A percentile compares a stretch with the other conserved stretches of the same genome.
These are phyloP conservation scores for Dioctria linearis DNA, from an alignment of 2,888 invertebrate species.

Conservation along the genomic window DNA sequence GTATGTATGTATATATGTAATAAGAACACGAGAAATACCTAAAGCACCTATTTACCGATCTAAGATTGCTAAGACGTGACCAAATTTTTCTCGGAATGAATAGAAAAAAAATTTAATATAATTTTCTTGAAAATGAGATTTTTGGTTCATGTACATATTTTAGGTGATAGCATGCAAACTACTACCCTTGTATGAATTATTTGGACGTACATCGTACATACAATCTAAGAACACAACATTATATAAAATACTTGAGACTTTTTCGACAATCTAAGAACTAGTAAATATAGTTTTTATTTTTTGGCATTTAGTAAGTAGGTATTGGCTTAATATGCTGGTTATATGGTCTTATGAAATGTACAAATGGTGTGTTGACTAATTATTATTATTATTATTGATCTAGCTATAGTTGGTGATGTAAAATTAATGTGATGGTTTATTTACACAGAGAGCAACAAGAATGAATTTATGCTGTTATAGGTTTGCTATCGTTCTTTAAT, in stretches of 20 bases:
- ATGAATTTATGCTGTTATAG: background rate
- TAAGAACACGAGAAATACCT: conserved; percentile 28
- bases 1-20: background rate
- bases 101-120: conserved; percentile 14
- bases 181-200: background rate
- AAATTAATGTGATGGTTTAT: conserved; percentile 12
- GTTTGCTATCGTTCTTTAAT: conserved; percentile 63
- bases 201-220: conserved; percentile 17
- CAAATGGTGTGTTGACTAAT: background rate
- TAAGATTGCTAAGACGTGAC: conserved; percentile 8
- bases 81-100: conserved; percentile 39
- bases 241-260: background rate
- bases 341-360: conserved; percentile 29
- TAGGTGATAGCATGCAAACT: background rate
- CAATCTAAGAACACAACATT: conserved; percentile 10
- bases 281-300: background rate
- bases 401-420: conserved; percentile 10
- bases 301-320: conserved; percentile 38
- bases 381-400: background rate
- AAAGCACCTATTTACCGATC: conserved; percentile 38
- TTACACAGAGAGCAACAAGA: background rate
- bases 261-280: conserved; percentile 1
- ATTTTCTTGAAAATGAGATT: conserved; percentile 27
- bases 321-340: conserved; percentile 17
- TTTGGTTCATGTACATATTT: conserved; percentile 10